Base-by-base conservation (phyloP, 2,888 invertebrate species). In the Stenotaenia linearis region DNA sequence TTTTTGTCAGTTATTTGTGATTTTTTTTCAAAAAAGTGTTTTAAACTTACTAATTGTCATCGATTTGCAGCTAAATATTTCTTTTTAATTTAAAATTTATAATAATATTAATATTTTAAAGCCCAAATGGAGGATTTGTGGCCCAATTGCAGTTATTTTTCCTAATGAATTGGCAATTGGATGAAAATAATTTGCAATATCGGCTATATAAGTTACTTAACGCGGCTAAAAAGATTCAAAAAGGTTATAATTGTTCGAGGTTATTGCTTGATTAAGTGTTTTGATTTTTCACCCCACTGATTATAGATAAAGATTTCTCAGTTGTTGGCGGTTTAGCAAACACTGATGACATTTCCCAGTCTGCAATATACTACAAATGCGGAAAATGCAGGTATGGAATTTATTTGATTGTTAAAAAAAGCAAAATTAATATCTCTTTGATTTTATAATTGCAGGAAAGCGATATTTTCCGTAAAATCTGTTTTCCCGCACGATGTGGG, bases 41-140 rank as follows among this genome's bases (percentile, higher is more conserved):
- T n/a, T n/a, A n/a, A n/a, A n/a, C n/a, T n/a, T n/a, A n/a, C n/a
- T n/a, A n/a, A n/a, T n/a, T n/a, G n/a, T n/a, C n/a, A n/a, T n/a
- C n/a, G n/a, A n/a, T n/a, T n/a, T n/a, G n/a, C n/a, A n/a, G n/a
- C n/a, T n/a, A n/a, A n/a, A n/a, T n/a, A n/a, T n/a, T n/a, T n/a
- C n/a, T n/a, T n/a, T n/a, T n/a, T n/a, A n/a, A n/a, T n/a, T n/a
- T n/a, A n/a, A n/a, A n/a, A n/a, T n/a, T n/a, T n/a, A n/a, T n/a
- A n/a, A 56, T 21, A 21, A 18, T 23, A 56, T 75, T 6, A 28
- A 6, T 28, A 23, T 75, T 75, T 75, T 75, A 30, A 30, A 75
- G 76, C 32, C 76, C 76, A 28, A 77, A 77, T 77, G 7, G 9
- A 25, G 77, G 77, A 23, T 77, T 77, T 77, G 10, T 77, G 21